Conservation (phyloP, 1,140 invertebrate species). For the Drosophila pectinifera region DNA sequence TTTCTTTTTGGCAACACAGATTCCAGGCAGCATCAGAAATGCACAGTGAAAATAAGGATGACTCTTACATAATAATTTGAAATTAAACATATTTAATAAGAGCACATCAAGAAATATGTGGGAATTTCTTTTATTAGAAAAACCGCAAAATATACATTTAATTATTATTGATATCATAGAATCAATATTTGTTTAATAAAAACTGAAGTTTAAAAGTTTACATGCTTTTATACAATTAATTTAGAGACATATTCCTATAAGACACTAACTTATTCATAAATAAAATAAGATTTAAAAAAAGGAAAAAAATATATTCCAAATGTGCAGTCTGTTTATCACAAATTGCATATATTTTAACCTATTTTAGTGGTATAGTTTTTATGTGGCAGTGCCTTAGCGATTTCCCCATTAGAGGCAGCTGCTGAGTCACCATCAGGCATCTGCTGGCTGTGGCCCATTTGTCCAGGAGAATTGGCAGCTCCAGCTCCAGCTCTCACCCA, state of each 20-base stretch:
- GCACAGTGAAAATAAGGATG: background rate
- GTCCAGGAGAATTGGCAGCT: slow-evolving; percentile 20
- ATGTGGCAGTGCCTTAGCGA: background rate
- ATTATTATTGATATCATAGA: too few relatives aligned
- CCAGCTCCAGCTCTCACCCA: background rate
- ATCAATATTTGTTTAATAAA: too few relatives aligned
- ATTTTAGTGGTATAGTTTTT: background rate
- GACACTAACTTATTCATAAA: too few relatives aligned
- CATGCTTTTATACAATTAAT: too few relatives aligned
- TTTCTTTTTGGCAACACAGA: slow-evolving; percentile 7
- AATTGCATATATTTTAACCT: background rate
- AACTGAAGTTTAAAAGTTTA: too few relatives aligned
- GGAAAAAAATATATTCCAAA: too few relatives aligned
- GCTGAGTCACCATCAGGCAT: slow-evolving; percentile 69
- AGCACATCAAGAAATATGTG: too few relatives aligned
- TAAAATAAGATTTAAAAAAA: too few relatives aligned
- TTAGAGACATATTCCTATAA: too few relatives aligned
- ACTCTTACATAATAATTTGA: background rate
- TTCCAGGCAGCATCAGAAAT: background rate
- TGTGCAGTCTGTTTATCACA: background rate
- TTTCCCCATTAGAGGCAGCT: slow-evolving; percentile 46
- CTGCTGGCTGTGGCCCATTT: slow-evolving; percentile 64
- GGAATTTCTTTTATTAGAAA: too few relatives aligned
- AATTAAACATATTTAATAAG: too few relatives aligned
- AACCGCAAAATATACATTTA: too few relatives aligned